phyloP scores from a whole-genome alignment of 2,797 vertebrate genomes.

The Petrocephalus schoutedeni region DNA sequence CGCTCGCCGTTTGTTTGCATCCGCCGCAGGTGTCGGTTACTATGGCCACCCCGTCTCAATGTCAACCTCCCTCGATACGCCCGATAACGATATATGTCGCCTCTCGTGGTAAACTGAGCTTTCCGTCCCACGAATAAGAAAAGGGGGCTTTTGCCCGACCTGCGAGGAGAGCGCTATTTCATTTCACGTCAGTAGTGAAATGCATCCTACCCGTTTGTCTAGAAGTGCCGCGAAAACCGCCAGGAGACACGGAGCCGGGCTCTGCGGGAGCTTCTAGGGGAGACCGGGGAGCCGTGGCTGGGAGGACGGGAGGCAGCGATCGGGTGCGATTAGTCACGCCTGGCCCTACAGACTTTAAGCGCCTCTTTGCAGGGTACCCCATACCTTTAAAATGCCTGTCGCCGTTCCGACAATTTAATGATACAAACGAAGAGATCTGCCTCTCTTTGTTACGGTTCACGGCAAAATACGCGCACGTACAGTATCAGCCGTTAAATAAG shows the following conservation, averaged over 20 bases:
- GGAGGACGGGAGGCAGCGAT: background rate
- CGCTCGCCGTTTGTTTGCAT: constrained; percentile 29
- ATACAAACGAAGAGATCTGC: background rate
- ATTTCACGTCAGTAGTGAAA: background rate
- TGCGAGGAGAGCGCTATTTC: background rate
- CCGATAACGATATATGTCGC: background rate
- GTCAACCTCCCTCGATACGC: constrained; percentile 15
- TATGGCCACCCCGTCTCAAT: constrained; percentile 40
- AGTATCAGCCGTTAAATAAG: background rate
- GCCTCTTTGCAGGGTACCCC: background rate
- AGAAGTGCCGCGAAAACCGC: background rate
- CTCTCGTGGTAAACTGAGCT: background rate
- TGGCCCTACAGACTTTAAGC: background rate
- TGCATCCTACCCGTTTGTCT: constrained; percentile 9
- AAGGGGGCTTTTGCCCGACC: background rate
- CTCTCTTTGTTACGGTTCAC: background rate
- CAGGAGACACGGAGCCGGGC: background rate
- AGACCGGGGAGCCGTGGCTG: constrained; percentile 20
- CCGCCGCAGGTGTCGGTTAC: constrained; percentile 44
- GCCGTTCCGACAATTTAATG: background rate
- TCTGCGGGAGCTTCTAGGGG: constrained; percentile 2
- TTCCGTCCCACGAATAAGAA: background rate
- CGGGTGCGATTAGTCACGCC: constrained; percentile 32
- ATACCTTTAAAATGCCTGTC: background rate
- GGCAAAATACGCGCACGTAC: background rate